Evolutionary conservation across 2,113 vertebrate species (phyloP), one percentile per base, ranked within the genome.

Genomic region (Microcebus ravelobensis): DNA sequence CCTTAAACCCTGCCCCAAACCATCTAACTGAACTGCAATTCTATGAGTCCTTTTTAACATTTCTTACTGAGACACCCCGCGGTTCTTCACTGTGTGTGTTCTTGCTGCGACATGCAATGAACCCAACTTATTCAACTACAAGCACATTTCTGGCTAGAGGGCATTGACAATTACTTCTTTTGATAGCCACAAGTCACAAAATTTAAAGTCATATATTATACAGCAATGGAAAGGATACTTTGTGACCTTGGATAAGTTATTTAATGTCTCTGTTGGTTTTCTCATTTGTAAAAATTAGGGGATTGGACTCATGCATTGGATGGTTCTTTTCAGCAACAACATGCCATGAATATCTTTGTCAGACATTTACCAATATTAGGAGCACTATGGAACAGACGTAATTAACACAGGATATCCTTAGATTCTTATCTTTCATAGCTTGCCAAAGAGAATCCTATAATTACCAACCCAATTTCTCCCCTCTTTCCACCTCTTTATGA

Each of bases 191-290:
- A 74, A 39, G 61, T 89, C n/a, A 61, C 42, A 91, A 15, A 11
- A 63, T 76, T 96, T 88, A 88, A 94, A 70, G 9, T 5, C 25
- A 42, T 65, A 23, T 45, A 42, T 1, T 65, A 67, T 3, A 71
- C 23, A 76, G 23, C 29, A 68, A 57, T 67, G 34, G 48, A 81
- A 80, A 85, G 31, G 65, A 65, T 36, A 70, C 36, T 68, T 80
- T 42, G 50, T 21, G 18, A 61, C 21, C 17, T 95, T 80, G 42
- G 67, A 39, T 21, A 63, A 39, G 36, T 70, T 68, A 39, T 79
- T 84, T 74, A 87, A 90, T 52, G 48, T 67, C 55, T 86, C 27
- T 61, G 36, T 57, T 88, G 86, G 27, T 65, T 92, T 91, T 91
- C 79, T 84, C 50, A 86, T 55, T 89, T 85, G 34, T 76, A 81